Evolutionary conservation across 2,888 invertebrate species (phyloP), one percentile per base, ranked within the genome.

Genomic region (Strigamia transsilvanica): DNA sequence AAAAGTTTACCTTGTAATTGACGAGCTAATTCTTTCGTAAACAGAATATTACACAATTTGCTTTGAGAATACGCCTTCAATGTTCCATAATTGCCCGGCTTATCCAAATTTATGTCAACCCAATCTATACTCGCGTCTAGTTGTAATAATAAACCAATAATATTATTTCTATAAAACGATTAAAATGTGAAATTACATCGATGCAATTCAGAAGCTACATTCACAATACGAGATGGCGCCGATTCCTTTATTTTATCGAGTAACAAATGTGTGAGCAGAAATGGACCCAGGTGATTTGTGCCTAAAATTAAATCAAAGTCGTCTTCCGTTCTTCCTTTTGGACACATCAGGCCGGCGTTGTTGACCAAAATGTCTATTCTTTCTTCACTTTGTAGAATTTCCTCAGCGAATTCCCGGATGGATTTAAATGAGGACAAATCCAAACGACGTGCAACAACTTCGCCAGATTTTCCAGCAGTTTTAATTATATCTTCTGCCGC

Each of bases 161-260:
- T 9, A 38, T 38, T 38, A 9, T 10, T 38, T 6, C 6, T 7
- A 23, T 9, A 61, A 61, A 61, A 61, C 6, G 12, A 27, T 27
- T 27, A 21, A 61, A 61, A 10, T 2, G 6, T 21, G 23, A 61
- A 61, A 18, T 61, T 23, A 61, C 61, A 5, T 61, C 61, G 18
- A 7, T 61, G 61, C 23, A 23, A 18, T 18, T 61, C 61, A 9
- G 61, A 61, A 2, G 61, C 18, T 23, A 61, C 61, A 61, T 81
- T 87, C 15, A 90, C 87, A 38, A 90, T 87, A 34, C 90, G 85
- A 73, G 87, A 85, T 34, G 87, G 87, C 32, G 86, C 85, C 9
- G 86, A 84, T 41, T 82, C 21, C 51, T 84, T 83, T 13, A 84
- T 82, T n/a, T 79, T 79, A 23, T 61, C 9, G 9, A 61, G 18